Base-by-base conservation (phyloP, 2,797 vertebrate species). In the Knipowitschia caucasica region DNA sequence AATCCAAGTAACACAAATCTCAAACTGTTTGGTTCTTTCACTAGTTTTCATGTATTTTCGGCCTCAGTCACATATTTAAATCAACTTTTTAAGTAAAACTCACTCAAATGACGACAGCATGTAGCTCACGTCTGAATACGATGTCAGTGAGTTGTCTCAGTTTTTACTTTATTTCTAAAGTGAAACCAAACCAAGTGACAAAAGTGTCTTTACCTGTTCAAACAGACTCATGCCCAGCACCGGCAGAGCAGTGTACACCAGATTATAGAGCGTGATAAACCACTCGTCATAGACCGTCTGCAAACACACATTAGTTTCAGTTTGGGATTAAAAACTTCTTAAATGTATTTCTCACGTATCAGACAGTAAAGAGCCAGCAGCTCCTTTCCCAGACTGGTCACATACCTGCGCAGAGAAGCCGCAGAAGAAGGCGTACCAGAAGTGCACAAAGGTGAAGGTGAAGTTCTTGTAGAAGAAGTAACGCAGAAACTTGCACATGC, bases 381-480 rank as follows among this genome's bases (percentile, higher is more conserved):
- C 6, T 43, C 40, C 24, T 43, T 8, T 7, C 17, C 23, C 6
- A 5, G 7, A 7, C 2, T 27, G 35, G 18, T 11, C 4, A 1
- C 9, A 26, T 68, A 93, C 88, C 88, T 92, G 89, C 58, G 91
- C 84, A 36, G 90, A 94, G 73, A 94, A 94, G 44, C 89, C 92
- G 76, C 90, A 93, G 83, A 94, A 92, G 87, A 94, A 92, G 18
- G 89, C 91, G 11, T 92, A 94, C 91, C 89, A 94, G 85, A 94
- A 94, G 75, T 90, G 86, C 2, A 94, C 89, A 25, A 93, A 73
- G 0, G 88, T 92, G 65, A 94, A 95, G 23, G 87, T 87, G 75
- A 94, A 91, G 63, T 90, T 94, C 88, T 93, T 92, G 76, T 92
- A 92, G 79, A 94, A 94, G 74, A 94, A 96, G 76, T 94, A 93